Evolutionary conservation across 2,888 invertebrate genomes (phyloP).

Genomic region (Scaptomyza polygonia): DNA sequence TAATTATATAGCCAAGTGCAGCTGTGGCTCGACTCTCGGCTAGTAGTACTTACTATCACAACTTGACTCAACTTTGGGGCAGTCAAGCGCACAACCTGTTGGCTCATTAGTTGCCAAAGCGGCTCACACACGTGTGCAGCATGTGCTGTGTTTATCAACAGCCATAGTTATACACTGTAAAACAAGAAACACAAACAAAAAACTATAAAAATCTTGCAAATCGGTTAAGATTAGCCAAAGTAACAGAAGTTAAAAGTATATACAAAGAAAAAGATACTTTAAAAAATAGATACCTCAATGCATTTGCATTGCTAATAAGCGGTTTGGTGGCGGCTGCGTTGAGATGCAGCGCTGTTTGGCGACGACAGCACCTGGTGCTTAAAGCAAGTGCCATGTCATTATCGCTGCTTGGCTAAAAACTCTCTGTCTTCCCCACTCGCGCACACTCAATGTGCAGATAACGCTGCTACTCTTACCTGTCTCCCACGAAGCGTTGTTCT

Average conservation of each 20-base stretch:
- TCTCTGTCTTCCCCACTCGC: conserved; percentile 5
- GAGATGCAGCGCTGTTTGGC: conserved; percentile 23
- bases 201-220: conserved; percentile 1
- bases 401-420: conserved; percentile 35
- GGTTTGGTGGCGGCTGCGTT: conserved; percentile 53
- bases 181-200: too few relatives aligned
- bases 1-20: conserved; percentile 38
- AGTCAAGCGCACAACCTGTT: conserved; percentile 79
- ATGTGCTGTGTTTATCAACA: conserved; percentile 61
- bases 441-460: conserved; percentile 12
- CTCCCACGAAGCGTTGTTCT: conserved; percentile 51
- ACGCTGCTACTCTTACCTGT: conserved; percentile 16
- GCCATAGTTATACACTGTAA: conserved; percentile 27
- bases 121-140: conserved; percentile 38
- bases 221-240: neutral
- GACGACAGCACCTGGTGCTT: conserved; percentile 20
- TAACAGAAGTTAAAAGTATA: neutral
- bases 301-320: conserved; percentile 70
- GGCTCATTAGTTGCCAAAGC: conserved; percentile 59
- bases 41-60: conserved; percentile 14
- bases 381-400: conserved; percentile 61
- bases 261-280: neutral
- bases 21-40: conserved; percentile 15
- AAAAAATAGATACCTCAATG: conserved; percentile 19
- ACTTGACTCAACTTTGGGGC: conserved; percentile 37